phyloP scores from a whole-genome alignment of 1,140 invertebrate genomes.

The Heterodera carotae region DNA sequence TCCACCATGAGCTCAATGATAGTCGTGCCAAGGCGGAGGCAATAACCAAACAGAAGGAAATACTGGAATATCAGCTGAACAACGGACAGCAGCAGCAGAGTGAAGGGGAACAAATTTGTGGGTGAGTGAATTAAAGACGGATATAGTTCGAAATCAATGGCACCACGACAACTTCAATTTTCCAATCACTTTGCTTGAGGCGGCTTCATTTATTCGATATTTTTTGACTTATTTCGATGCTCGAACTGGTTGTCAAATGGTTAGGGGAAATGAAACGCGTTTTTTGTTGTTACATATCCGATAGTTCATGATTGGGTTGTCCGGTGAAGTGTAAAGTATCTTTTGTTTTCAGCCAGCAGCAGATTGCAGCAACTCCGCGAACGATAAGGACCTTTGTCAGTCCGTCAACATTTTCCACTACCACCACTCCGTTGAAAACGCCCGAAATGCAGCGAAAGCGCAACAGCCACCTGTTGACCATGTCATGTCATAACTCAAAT shows the following conservation, averaged over 20 bases:
- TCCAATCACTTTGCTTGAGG: background rate
- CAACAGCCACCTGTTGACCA: background rate
- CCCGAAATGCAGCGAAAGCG: background rate
- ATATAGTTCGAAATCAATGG: no score
- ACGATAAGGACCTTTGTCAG: background rate
- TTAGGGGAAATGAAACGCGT: no score
- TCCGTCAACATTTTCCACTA: background rate
- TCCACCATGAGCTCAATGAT: slow-evolving; percentile 8
- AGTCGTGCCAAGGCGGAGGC: slow-evolving; percentile 5
- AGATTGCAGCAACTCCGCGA: background rate
- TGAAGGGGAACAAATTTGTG: background rate
- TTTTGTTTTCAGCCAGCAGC: no score
- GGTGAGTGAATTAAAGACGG: background rate
- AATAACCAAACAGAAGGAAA: slow-evolving; percentile 23
- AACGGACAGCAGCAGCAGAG: no score
- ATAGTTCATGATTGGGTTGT: no score
- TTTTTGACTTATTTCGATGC: no score
- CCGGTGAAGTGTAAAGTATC: no score
- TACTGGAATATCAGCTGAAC: slow-evolving; percentile 28
- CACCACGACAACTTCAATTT: background rate
- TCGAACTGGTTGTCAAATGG: no score
- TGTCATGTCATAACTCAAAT: background rate
- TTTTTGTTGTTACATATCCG: no score
- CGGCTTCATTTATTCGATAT: no score
- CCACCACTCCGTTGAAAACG: background rate